Conservation (phyloP, 2,888 invertebrate species). For the Agrotis exclamationis region DNA sequence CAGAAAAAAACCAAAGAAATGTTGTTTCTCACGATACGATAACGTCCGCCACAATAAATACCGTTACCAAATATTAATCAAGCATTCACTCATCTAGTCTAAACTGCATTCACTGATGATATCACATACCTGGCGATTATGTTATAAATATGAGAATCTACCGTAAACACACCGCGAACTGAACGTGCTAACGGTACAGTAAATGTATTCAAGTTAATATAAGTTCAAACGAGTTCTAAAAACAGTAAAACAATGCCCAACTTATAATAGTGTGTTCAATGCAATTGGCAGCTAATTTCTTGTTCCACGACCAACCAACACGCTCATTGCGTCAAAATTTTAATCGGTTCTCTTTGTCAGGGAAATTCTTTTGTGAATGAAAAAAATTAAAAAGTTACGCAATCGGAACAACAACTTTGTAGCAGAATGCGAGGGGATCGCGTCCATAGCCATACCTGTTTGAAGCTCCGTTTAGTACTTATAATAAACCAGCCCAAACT, state of each 20-base stretch:
- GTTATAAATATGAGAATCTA: slow-evolving; percentile 41
- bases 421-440: slow-evolving; percentile 43
- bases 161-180: slow-evolving; percentile 48
- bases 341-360: slow-evolving; percentile 80
- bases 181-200: slow-evolving; percentile 71
- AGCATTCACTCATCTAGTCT: neutral
- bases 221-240: slow-evolving; percentile 83
- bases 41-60: neutral
- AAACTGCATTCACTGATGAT: slow-evolving; percentile 26
- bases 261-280: slow-evolving; percentile 89
- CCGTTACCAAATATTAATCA: slow-evolving; percentile 7
- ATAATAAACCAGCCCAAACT: slow-evolving; percentile 50
- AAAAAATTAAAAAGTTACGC: slow-evolving; percentile 65
- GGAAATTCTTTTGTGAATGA: slow-evolving; percentile 67
- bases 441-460: slow-evolving; percentile 54
- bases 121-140: slow-evolving; percentile 19
- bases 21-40: no score
- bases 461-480: slow-evolving; percentile 36
- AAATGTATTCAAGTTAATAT: slow-evolving; percentile 70
- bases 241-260: slow-evolving; percentile 88
- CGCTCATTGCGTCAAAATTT: slow-evolving; percentile 84
- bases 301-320: slow-evolving; percentile 77
- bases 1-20: neutral
- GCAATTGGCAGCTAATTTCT: slow-evolving; percentile 90
- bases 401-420: slow-evolving; percentile 56